Conservation (phyloP, 2,888 invertebrate genomes). For the Nymphalis c-album region DNA sequence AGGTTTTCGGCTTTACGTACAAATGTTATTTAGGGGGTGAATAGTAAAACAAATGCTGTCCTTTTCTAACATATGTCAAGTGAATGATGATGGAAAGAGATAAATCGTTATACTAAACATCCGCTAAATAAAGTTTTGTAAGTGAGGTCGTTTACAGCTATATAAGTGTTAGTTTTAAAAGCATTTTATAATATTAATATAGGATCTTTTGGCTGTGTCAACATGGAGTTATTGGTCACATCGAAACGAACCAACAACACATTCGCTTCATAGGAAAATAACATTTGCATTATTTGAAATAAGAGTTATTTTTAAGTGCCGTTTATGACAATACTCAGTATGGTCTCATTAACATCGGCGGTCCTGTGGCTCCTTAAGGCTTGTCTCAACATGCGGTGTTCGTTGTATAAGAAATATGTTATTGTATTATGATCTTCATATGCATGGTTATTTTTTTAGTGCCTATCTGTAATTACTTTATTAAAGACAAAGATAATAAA, state of each 20-base stretch:
- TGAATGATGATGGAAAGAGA: no score
- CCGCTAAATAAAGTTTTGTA: no score
- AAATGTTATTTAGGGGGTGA: no score
- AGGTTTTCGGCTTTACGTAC: no score
- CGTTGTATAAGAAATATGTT: constrained; percentile 76
- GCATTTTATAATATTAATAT: neutral
- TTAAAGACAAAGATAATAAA: constrained; percentile 82
- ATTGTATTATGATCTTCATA: constrained; percentile 79
- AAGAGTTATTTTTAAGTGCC: constrained; percentile 18
- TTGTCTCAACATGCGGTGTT: constrained; percentile 54
- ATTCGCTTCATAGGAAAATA: constrained; percentile 10
- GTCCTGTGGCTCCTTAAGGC: constrained; percentile 15
- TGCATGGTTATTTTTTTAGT: constrained; percentile 82
- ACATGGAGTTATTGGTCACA: neutral
- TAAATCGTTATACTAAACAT: no score
- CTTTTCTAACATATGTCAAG: no score
- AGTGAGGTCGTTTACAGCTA: no score
- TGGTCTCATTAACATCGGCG: constrained; percentile 21
- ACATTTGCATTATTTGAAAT: constrained; percentile 12
- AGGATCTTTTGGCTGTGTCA: constrained; percentile 2
- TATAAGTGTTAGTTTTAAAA: no score
- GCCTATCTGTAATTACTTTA: constrained; percentile 82
- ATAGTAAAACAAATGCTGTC: no score
- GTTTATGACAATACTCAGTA: constrained; percentile 8
- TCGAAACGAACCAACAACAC: neutral